These are phyloP conservation scores for Tigriopus japonicus DNA, from an alignment of 1,140 invertebrate genomes.

Conservation along the genomic window DNA sequence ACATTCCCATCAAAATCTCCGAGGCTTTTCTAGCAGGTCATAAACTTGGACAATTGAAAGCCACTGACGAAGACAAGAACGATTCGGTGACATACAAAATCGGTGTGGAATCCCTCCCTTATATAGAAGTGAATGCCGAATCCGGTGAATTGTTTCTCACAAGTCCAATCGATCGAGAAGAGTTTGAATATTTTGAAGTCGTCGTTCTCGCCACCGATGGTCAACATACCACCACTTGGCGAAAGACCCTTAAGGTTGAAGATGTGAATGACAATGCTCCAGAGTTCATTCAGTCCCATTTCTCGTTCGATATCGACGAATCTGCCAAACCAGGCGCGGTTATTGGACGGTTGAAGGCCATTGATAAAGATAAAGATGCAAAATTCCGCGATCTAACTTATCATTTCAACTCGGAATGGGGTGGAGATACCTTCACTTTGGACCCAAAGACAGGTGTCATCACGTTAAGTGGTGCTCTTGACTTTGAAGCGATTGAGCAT, in stretches of 20 bases:
- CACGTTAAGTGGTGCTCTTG: conserved; percentile 62
- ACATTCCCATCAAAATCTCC: background rate
- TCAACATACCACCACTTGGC: background rate
- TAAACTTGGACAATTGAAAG: background rate
- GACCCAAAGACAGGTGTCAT: conserved; percentile 74
- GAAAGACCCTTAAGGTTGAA: conserved; percentile 35
- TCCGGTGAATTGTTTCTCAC: background rate
- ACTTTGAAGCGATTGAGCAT: conserved; percentile 85
- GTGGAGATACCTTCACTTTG: conserved; percentile 76
- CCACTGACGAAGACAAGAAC: conserved; percentile 1
- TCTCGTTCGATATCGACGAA: conserved; percentile 74
- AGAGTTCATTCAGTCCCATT: conserved; percentile 56
- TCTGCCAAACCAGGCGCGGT: conserved; percentile 36
- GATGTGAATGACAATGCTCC: conserved; percentile 89
- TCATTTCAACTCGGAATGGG: conserved; percentile 75
- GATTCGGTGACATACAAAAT: conserved; percentile 1
- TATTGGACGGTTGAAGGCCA: conserved; percentile 59
- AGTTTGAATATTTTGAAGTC: background rate
- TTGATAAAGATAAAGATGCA: conserved; percentile 57
- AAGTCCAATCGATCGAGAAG: background rate
- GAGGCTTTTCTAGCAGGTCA: conserved; percentile 3
- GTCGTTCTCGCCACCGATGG: conserved; percentile 1
- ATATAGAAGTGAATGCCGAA: background rate
- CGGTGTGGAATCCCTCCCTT: background rate
- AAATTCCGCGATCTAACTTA: conserved; percentile 68